Base-by-base conservation (phyloP, 2,797 vertebrate species). In the Pteropus rufus region DNA sequence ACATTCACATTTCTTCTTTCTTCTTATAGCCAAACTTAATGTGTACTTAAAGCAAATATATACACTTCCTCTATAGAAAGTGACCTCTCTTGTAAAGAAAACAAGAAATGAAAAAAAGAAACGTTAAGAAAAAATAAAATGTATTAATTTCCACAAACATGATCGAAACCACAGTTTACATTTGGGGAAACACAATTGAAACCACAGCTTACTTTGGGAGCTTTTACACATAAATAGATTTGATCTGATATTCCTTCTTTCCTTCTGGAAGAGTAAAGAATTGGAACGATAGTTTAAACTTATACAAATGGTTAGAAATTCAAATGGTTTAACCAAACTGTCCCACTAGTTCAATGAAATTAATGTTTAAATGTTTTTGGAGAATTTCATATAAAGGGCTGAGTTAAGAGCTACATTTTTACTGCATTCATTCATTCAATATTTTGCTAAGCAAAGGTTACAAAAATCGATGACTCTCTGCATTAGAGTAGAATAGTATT, bases 1-100 rank as follows among this genome's bases (percentile, higher is more conserved):
- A 97, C 70, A 91, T 91, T 75, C 64, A 95, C 54, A 87, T 97
- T 97, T 98, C 77, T 98, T 97, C 93, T 95, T 97, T 98, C 93
- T 95, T 97, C 41, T 88, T 79, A 65, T 92, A 97, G 54, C 75
- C 97, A 95, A 92, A 96, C 93, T 96, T 82, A 93, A 79, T 54
- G 16, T 60, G 29, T 79, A 92, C 62, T 89, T 95, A 91, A 82
- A 98, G 49, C 80, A 94, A 81, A 41, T 12, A 10, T n/a, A 88
- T 91, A 89, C 85, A 89, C 34, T 96, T 97, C 93, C 89, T 97
- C 93, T 89, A 95, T 89, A 95, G 39, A 60, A 97, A 97, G 36
- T 64, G 4, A 75, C 14, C 23, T 96, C 23, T 72, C 56, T 93
- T 76, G 73, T 60, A 94, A 92, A 89, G 58, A 62, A 62, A 62